Percentiles rank a stretch among this genome's conserved stretches.
Conservation (phyloP, 2,797 vertebrate genomes). For the Alectoris magna region DNA sequence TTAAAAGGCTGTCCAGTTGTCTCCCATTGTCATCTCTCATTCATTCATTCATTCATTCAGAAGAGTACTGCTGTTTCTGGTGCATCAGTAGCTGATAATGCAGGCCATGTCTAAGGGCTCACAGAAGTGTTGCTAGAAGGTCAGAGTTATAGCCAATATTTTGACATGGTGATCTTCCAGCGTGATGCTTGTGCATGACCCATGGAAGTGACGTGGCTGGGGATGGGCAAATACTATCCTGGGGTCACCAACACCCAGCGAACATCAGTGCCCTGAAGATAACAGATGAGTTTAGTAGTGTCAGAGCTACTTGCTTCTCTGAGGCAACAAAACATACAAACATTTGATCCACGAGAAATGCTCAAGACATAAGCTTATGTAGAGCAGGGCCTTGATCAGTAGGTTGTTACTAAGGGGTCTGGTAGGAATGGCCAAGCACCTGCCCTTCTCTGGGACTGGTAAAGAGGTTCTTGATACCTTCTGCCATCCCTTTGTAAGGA, state of each 20-base stretch:
- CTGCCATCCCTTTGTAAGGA: background rate
- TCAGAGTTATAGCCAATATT: background rate
- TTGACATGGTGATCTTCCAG: background rate
- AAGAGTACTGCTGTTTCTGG: background rate
- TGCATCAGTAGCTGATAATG: rapidly evolving
- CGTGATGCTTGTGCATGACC: background rate
- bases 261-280: background rate
- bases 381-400: background rate
- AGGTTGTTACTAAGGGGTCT: background rate
- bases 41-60: background rate
- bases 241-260: background rate
- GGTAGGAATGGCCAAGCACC: background rate
- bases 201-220: background rate
- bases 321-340: background rate
- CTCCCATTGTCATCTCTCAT: background rate
- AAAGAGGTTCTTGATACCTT: background rate
- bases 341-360: background rate
- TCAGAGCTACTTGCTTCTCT: background rate
- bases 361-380: rapidly evolving
- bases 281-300: background rate
- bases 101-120: background rate
- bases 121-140: background rate
- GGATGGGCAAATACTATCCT: background rate
- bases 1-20: background rate
- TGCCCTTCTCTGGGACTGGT: background rate